These are phyloP conservation scores for Geopemphigus sp. DNA, from an alignment of 1,140 invertebrate species.

Conservation along the genomic window DNA sequence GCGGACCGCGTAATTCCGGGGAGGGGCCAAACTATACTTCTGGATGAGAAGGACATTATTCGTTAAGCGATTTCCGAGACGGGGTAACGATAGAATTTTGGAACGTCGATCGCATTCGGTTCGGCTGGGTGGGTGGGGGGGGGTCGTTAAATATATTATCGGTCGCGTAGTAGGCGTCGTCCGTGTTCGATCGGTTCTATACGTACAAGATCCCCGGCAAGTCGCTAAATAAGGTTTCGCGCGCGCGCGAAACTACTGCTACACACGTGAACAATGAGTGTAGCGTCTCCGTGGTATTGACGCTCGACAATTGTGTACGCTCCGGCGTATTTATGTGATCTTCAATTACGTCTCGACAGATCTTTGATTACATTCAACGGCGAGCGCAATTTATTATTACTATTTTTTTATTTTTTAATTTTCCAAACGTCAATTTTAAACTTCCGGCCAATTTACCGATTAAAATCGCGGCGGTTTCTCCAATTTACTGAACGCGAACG, in stretches of 20 bases:
- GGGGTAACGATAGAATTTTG: too few relatives aligned
- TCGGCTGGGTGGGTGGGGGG: too few relatives aligned
- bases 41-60: too few relatives aligned
- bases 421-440: constrained; percentile 21
- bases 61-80: too few relatives aligned
- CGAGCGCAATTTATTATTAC: neutral
- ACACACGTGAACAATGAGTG: neutral
- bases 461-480: constrained; percentile 17
- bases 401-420: too few relatives aligned
- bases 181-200: too few relatives aligned
- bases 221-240: neutral
- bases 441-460: constrained; percentile 28
- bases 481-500: neutral
- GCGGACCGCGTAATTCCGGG: too few relatives aligned
- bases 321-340: neutral
- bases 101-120: too few relatives aligned
- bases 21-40: too few relatives aligned
- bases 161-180: too few relatives aligned
- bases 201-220: neutral
- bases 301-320: neutral
- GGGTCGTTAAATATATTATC: too few relatives aligned
- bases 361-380: constrained; percentile 11
- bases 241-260: neutral
- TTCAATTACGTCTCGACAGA: neutral
- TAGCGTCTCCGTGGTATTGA: neutral